Base-by-base conservation (phyloP, 1,140 invertebrate genomes). In the Camponotus pennsylvanicus region DNA sequence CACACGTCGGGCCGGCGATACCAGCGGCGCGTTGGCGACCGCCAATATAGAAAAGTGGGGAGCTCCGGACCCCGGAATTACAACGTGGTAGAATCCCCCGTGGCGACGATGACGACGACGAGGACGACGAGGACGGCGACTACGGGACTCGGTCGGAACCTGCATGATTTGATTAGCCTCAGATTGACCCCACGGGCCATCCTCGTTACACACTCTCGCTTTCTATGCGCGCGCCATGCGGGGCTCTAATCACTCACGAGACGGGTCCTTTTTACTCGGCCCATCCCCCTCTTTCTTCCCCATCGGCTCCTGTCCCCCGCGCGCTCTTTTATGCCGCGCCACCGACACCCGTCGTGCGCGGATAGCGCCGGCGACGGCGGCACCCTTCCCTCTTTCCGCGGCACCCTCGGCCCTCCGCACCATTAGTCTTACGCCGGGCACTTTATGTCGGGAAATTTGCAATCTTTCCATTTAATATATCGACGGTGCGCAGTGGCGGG, bases 381-480 rank as follows among this genome's bases (percentile, higher is more conserved):
- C 57, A 55, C 82, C 70, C 79, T 73, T 83, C 78, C 40, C 70
- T 55, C 84, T 37, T 82, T 70, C 71, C 86, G 84, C 76, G 69
- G 55, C 64, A 83, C 86, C 64, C 66, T 71, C 57, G 86, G 89
- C 83, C 91, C 93, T 91, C 75, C 90, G 88, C 91, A 88, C 93
- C 94, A 95, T 95, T 95, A 95, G 93, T 93, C 93, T 93, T 93
- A 92, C 91, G 93, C 92, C 91, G 88, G 93, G 93, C 94, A 95
- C 93, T 95, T 95, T 94, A 95, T 94, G 94, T 94, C 93, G 92
- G 93, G 93, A 95, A 95, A 95, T 95, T 95, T 95, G 94, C 94
- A 94, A 95, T 95, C 94, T 95, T 94, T 95, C 93, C 94, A 95
- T 95, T 95, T 95, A 95, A 95, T 95, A 95, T 95, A 95, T 94